These are phyloP conservation scores for Nannospalax galili DNA, from an alignment of 2,113 vertebrate species.

Conservation along the genomic window DNA sequence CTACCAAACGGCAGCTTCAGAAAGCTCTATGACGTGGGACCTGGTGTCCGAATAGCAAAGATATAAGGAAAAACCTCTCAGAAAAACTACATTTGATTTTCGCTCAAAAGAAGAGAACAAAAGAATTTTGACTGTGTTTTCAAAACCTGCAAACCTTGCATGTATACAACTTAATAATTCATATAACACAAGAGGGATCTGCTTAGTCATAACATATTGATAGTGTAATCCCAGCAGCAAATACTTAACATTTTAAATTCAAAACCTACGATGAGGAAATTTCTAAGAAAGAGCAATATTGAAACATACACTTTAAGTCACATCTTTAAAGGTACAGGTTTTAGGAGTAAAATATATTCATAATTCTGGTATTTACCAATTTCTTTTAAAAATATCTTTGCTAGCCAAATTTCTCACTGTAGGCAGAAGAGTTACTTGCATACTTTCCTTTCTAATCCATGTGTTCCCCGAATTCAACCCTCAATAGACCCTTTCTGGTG, in stretches of 20 bases:
- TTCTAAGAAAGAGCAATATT: neutral
- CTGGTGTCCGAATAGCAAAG: conserved; percentile 48
- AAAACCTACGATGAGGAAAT: neutral
- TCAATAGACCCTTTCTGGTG: neutral
- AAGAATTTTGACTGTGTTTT: conserved; percentile 16
- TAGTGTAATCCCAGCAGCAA: neutral
- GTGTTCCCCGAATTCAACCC: neutral
- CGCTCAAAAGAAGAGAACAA: conserved; percentile 64
- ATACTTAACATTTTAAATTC: conserved; percentile 45
- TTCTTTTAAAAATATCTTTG: neutral
- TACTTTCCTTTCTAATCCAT: neutral
- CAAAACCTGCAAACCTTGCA: conserved; percentile 57
- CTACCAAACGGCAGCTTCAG: conserved; percentile 59
- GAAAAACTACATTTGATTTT: conserved; percentile 62
- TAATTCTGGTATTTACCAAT: neutral
- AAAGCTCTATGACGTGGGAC: conserved; percentile 50
- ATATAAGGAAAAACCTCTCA: neutral
- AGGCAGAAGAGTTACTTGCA: neutral
- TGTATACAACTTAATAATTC: conserved; percentile 68
- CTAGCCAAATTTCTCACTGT: neutral
- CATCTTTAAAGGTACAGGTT: neutral
- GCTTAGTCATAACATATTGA: conserved; percentile 37
- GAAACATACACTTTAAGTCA: conserved; percentile 1
- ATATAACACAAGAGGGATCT: conserved; percentile 1
- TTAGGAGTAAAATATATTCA: neutral